Base-by-base conservation (phyloP, 2,797 vertebrate species). In the Sciurus vulgaris region DNA sequence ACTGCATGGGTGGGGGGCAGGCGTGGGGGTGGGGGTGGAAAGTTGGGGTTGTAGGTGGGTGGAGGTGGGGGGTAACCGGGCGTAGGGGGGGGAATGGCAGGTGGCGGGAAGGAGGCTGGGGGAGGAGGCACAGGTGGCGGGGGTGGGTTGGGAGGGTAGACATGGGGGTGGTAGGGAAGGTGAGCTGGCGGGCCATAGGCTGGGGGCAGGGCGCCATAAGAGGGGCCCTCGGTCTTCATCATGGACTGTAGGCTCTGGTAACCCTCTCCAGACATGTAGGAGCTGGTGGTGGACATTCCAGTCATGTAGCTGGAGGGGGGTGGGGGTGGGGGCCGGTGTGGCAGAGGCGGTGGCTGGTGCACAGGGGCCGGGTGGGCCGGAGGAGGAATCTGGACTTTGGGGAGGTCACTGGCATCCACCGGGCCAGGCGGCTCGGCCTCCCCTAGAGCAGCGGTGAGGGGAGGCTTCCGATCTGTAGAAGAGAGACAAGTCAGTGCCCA, bases 211-310 rank as follows among this genome's bases (percentile, higher is more conserved):
- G 98, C 98, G 11, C 99, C 98, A 0, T 99, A 99, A 51, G 99
- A 97, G 61, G 99, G 99, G 30, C 98, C 99, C 96, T 99, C 99
- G 0, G 99, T 99, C 98, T 99, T 99, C 99, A 99, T 99, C 99
- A 99, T 99, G 8, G 99, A 99, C 98, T 99, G 99, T 67, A 99
- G 98, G 97, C 98, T 99, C 97, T 99, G 99, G 98, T 98, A 99
- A 74, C 99, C 99, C 97, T 99, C 99, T 0, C 99, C 99, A 0
- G 99, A 99, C 99, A 99, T 99, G 95, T 99, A 99, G 11, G 99
- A 99, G 98, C 99, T 99, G 96, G 98, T 99, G 78, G 99, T 99
- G 87, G 99, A 99, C 99, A 99, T 99, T 74, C 99, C 99, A 3
- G 99, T 99, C 13, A 99, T 99, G 11, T 99, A 99, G 98, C 99